Evolutionary conservation across 2,797 vertebrate species (phyloP).

Genomic region (Lacerta agilis): DNA sequence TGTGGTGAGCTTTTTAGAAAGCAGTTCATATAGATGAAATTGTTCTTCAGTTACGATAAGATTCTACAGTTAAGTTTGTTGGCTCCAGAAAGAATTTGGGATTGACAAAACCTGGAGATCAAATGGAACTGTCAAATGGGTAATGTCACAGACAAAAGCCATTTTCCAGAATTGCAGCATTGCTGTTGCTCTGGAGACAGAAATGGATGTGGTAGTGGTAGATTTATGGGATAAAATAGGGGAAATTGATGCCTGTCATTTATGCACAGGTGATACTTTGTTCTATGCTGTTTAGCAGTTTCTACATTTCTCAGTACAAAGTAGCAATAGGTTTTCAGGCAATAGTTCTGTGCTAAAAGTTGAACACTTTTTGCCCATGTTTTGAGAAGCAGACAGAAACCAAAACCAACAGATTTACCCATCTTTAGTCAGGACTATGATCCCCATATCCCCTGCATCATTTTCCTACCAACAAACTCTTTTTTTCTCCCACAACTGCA

Average conservation of each 20-base stretch:
- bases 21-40: too few species aligned
- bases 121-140: conserved; percentile 28
- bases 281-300: conserved; percentile 36
- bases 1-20: neutral
- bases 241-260: conserved; percentile 50
- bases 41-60: rapidly evolving
- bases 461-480: too few species aligned
- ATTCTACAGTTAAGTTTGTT: neutral
- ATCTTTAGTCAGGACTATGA: too few species aligned
- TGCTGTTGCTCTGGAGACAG: conserved; percentile 73
- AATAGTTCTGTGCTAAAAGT: conserved; percentile 55
- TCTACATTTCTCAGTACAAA: conserved; percentile 37
- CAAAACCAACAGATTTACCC: too few species aligned
- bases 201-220: neutral
- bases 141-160: conserved; percentile 29
- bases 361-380: conserved; percentile 35
- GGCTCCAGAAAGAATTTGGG: conserved; percentile 9
- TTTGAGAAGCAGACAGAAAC: conserved; percentile 10
- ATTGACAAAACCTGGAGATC: neutral
- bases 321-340: conserved; percentile 37
- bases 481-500: too few species aligned
- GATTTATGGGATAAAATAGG: conserved; percentile 8
- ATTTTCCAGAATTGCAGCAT: conserved; percentile 44
- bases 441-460: neutral
- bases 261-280: conserved; percentile 18